Evolutionary conservation across 92 coral and sea anemone genomes (phyloP), one percentile per base, ranked within the genome.

Genomic region (Palythoa grandiflora): DNA sequence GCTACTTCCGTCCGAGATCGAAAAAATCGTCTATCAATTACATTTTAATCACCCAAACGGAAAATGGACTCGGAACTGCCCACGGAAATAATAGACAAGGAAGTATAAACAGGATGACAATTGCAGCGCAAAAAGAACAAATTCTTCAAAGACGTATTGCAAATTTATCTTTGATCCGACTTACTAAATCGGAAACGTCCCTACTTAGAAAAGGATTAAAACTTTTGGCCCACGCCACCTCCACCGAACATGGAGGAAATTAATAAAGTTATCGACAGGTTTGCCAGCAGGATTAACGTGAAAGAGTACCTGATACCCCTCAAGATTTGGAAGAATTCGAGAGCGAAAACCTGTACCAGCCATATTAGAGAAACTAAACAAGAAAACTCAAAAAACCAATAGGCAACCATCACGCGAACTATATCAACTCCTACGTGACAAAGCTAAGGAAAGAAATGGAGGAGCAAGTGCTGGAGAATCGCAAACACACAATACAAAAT

Each of bases 281-380:
- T 84, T 73, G 88, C 80, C 57, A 13, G 88, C 19, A 71, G 88
- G 55, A 44, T 84, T 10, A 84, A 73, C 70, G 80, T 84, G 55
- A 70, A 75, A 70, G 88, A 84, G 37, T 84, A 84, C 80, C 88
- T n/a, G n/a, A 84, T 59, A 44, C 71, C 70, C 88, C 80, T 39
- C 80, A 84, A 0, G 75, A 71, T 75, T n/a, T 73, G 37, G 83
- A 86, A 17, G 73, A 86, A 54, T 36, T 86, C 68, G 68, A 38
- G 68, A 63, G 75, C 83, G 68, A 75, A 40, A 79, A 79, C 54
- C 73, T 72, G 57, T 86, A 86, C 70, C 83, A 86, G 54, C 73
- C 72, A 55, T 35, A 73, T 83, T 75, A 59, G 72, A 86, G 48
- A 75, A 76, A 68, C 73, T 86, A 39, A 73, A 86, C 74, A 68